Base-by-base conservation (phyloP, 2,888 invertebrate species). In the Agonopterix alstromeriana region DNA sequence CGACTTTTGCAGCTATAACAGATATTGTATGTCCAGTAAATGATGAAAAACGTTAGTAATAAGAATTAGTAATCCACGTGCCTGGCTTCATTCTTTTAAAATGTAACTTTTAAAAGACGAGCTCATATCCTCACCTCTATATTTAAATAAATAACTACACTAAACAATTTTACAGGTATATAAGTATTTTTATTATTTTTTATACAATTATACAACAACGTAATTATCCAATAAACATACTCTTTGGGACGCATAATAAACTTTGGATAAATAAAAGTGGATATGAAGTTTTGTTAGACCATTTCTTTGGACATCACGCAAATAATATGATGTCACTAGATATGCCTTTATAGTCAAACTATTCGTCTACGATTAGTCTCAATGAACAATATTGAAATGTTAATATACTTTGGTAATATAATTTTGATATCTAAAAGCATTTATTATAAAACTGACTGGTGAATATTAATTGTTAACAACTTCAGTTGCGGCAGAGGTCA, bases 121-220 rank as follows among this genome's bases (percentile, higher is more conserved):
- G 87, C 85, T 62, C 64, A 60, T 65, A 62, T 60, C 62, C 62
- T 65, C 70, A 64, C 63, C 63, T 65, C 70, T 70, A 74, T 61
- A 63, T 73, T 68, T 74, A 81, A 87, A 87, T 87, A 88, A 88
- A 86, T 87, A 73, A 80, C 80, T 86, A 86, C 73, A 56, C 81
- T 84, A 82, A 82, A 81, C 77, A 78, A 82, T 80, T 85, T 80
- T 84, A 87, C 83, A 86, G 62, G 77, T 84, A 82, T 78, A 83
- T 82, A 83, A 76, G 77, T 82, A 77, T 82, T 80, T 82, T 79
- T 79, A 79, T 79, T 77, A 73, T 73, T 83, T 42, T 42, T 82
- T 86, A 78, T 82, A 88, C 82, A 87, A 85, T 85, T 84, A 83
- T 87, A 88, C 86, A 87, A 82, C 80, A 77, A 73, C 74, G 60